Evolutionary conservation across 1,140 invertebrate species (phyloP).

Genomic region (Parasteatoda tepidariorum): DNA sequence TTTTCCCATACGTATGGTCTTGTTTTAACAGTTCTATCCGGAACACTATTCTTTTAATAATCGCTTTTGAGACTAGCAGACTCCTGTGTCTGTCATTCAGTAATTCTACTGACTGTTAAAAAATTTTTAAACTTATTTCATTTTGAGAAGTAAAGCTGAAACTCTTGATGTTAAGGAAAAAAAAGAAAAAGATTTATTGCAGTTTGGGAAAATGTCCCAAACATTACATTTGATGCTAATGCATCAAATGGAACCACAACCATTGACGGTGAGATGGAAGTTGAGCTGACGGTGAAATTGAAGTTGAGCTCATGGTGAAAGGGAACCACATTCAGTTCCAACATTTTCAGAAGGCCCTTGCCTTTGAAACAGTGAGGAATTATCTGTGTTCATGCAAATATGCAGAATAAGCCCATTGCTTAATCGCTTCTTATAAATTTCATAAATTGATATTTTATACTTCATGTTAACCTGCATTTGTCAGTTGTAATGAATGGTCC

Average conservation of each 20-base stretch:
- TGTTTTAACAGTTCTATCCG: too few species aligned
- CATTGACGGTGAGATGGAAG: background rate
- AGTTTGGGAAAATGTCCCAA: background rate
- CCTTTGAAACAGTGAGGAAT: background rate
- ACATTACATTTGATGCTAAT: background rate
- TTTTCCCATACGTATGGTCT: too few species aligned
- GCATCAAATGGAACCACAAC: background rate
- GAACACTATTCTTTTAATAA: too few species aligned
- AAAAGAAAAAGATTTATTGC: background rate
- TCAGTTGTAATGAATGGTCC: too few species aligned
- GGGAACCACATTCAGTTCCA: background rate
- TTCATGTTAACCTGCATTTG: too few species aligned
- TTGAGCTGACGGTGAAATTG: too few species aligned
- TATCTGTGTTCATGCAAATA: background rate
- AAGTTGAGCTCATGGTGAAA: too few species aligned
- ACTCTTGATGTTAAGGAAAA: background rate
- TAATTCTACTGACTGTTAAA: background rate
- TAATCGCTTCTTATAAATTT: too few species aligned
- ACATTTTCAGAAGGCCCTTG: background rate
- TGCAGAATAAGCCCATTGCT: background rate
- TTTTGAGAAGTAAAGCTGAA: background rate
- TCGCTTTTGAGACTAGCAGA: too few species aligned
- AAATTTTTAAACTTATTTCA: background rate
- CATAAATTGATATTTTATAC: too few species aligned
- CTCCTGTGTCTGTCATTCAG: too few species aligned